Evolutionary conservation across 2,888 invertebrate species (phyloP), one percentile per base, ranked within the genome.

Genomic region (Phortica magna): DNA sequence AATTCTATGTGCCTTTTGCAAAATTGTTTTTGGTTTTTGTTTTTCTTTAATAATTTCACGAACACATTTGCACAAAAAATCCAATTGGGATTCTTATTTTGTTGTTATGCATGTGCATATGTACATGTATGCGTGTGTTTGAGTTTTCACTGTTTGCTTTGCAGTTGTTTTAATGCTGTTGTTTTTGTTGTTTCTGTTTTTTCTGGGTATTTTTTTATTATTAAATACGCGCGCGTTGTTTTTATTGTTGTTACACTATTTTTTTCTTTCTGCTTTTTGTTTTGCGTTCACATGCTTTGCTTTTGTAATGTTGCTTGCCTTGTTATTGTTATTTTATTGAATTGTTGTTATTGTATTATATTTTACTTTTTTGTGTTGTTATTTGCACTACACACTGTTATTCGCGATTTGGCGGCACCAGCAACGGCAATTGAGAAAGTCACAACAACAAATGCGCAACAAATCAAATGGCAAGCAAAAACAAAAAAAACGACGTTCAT

Each of bases 1-100:
- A 61, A 61, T 61, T 61, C 14, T 31, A 14, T 76, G 70, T 64
- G 65, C 57, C 75, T 39, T 1, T 65, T 78, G 19, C 76, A 31
- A 68, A 53, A 48, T 65, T 71, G 55, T 73, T 76, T 17, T 57
- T 48, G 3, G 6, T 61, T 31, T 70, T n/a, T 12, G 55, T 42
- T 12, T 74, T 53, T 48, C 42, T 53, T 61, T 61, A 75, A 10
- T 57, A 65, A 59, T 71, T 74, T 14, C 68, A 43, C 22, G 5
- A 39, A 64, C n/a, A 14, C 22, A 43, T 48, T 48, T 48, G 48
- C 7, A 14, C 48, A 7, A 31, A 31, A 31, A 31, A 31, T 31
- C 31, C 31, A 31, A 31, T 31, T 31, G 31, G 31, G 31, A 31
- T 75, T 68, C 75, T 67, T 76, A 48, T 53, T 19, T 31, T 22